Conservation (phyloP, 2,113 vertebrate genomes). For the Oreochromis niloticus region DNA sequence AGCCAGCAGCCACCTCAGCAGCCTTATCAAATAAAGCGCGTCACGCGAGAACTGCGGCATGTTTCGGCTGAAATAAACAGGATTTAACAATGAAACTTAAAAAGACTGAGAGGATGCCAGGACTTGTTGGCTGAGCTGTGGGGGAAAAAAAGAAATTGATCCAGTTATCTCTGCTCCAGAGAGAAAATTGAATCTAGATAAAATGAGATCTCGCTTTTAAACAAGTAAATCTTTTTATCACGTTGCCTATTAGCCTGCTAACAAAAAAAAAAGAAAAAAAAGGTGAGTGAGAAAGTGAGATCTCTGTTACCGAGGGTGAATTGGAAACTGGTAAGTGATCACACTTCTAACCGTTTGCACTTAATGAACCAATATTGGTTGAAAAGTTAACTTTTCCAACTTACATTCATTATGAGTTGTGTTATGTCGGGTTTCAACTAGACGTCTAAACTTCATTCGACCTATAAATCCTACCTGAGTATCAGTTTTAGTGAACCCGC, state of each 20-base stretch:
- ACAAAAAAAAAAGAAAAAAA: neutral
- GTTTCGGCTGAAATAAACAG: neutral
- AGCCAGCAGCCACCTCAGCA: slow-evolving; percentile 8
- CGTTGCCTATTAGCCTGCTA: neutral
- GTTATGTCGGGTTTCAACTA: neutral
- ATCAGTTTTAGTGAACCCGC: neutral
- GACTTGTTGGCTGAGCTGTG: neutral
- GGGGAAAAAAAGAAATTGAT: neutral
- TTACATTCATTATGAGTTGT: neutral
- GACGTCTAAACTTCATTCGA: neutral
- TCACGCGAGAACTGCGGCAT: neutral
- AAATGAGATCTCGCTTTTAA: neutral
- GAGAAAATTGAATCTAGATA: neutral
- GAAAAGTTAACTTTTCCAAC: neutral
- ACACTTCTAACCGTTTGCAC: neutral
- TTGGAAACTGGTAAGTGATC: neutral
- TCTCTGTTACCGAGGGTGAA: neutral
- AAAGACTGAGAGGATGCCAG: neutral
- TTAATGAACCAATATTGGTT: neutral
- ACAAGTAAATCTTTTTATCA: neutral
- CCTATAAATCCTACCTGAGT: neutral
- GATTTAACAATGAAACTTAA: slow-evolving; percentile 1
- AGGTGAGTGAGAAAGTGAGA: neutral
- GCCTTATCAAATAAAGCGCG: slow-evolving; percentile 8
- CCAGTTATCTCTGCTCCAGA: neutral